These are phyloP conservation scores for Aspidapion aeneum DNA, from an alignment of 2,888 invertebrate genomes.

Conservation along the genomic window DNA sequence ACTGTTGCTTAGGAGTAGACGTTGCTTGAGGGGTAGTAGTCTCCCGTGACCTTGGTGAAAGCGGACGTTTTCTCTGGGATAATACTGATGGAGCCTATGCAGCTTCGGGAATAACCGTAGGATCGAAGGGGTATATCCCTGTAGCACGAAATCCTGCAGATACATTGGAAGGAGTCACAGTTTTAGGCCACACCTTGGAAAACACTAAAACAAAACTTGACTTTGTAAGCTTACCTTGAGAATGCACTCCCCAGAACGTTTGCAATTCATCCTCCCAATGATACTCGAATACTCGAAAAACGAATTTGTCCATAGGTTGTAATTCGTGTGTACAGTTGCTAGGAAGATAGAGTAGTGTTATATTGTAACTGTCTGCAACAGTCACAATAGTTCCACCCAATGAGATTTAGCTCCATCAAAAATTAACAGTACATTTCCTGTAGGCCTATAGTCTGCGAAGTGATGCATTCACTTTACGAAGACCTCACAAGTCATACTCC, in stretches of 20 bases:
- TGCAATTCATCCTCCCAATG: slow-evolving; percentile 40
- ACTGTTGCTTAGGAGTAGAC: no score
- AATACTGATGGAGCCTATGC: slow-evolving; percentile 17
- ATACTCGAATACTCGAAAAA: slow-evolving; percentile 38
- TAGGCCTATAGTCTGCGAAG: slow-evolving; percentile 29
- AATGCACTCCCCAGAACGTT: slow-evolving; percentile 29
- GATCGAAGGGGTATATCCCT: slow-evolving; percentile 22
- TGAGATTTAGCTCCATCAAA: slow-evolving; percentile 36
- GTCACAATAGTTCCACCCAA: slow-evolving; percentile 33
- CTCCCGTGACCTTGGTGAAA: no score
- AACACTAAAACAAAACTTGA: no score
- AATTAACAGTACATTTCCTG: slow-evolving; percentile 27
- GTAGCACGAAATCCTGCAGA: slow-evolving; percentile 22
- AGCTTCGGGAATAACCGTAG: slow-evolving; percentile 19
- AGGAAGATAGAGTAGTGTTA: no score
- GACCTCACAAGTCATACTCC: slow-evolving; percentile 31
- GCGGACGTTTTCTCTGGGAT: no score
- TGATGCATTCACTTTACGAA: slow-evolving; percentile 32
- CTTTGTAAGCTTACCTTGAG: no score
- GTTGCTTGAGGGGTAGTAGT: no score
- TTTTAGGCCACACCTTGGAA: background rate
- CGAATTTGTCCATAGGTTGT: no score
- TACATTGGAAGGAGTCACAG: slow-evolving; percentile 18
- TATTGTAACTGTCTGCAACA: no score
- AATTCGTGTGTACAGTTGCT: no score